Percentiles rank a stretch among this genome's conserved stretches.
These are phyloP conservation scores for Erannis defoliaria DNA, from an alignment of 2,888 invertebrate genomes.

Conservation along the genomic window DNA sequence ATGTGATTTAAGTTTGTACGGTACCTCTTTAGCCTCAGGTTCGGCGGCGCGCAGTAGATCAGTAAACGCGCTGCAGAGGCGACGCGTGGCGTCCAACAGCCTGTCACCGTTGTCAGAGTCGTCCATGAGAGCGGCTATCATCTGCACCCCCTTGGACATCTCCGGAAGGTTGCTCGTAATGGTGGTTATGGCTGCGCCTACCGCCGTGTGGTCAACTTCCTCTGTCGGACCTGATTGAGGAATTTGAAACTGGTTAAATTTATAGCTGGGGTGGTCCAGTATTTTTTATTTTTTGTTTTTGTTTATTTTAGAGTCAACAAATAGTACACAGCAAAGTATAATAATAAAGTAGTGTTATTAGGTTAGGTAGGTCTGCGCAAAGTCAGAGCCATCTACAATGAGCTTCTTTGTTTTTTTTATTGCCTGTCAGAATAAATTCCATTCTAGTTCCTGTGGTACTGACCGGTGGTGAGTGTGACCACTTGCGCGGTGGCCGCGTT, in stretches of 20 bases:
- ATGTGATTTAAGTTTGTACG: too few species aligned
- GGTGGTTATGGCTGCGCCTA: constrained; percentile 98
- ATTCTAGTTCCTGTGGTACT: constrained; percentile 27
- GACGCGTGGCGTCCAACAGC: constrained; percentile 96
- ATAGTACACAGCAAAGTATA: too few species aligned
- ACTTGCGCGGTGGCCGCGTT: constrained; percentile 99
- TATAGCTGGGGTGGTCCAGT: background rate
- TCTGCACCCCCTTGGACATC: constrained; percentile 96
- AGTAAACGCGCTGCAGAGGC: constrained; percentile 96
- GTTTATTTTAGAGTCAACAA: too few species aligned
- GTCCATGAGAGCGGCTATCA: constrained; percentile 98
- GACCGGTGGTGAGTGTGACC: constrained; percentile 94
- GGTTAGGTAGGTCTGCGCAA: too few species aligned
- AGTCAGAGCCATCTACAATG: too few species aligned
- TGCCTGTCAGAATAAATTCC: background rate
- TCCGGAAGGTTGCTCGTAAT: constrained; percentile 98
- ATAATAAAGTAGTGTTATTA: too few species aligned
- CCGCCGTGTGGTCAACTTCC: constrained; percentile 97
- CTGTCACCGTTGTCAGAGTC: constrained; percentile 93
- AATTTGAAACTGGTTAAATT: background rate
- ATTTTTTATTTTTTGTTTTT: too few species aligned
- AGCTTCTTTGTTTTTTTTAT: too few species aligned
- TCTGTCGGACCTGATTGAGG: constrained; percentile 88
- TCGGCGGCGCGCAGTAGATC: constrained; percentile 98
- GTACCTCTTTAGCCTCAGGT: constrained; percentile 96